phyloP scores from a whole-genome alignment of 2,888 invertebrate genomes.

The Tiliacea citrago region DNA sequence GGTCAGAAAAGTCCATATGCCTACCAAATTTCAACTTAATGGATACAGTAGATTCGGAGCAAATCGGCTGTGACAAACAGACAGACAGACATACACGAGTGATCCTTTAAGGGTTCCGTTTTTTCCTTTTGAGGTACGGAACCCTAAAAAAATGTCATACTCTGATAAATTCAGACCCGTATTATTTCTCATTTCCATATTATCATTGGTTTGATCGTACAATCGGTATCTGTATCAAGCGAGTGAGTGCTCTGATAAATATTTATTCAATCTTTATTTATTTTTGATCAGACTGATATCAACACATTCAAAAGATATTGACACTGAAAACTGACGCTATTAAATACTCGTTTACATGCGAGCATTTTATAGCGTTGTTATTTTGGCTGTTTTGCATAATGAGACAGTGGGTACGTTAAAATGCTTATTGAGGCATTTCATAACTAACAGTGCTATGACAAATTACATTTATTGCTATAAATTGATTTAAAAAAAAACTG shows the following conservation, averaged over 20 bases:
- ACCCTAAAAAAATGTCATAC: background rate
- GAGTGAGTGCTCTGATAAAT: slow-evolving; percentile 26
- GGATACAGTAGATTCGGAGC: too few species aligned
- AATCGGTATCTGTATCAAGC: background rate
- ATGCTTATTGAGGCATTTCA: background rate
- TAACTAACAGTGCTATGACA: background rate
- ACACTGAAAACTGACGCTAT: too few species aligned
- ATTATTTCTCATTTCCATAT: slow-evolving; percentile 4
- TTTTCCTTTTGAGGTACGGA: too few species aligned
- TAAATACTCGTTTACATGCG: background rate
- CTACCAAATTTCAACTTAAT: too few species aligned
- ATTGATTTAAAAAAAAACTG: too few species aligned
- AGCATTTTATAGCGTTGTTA: background rate
- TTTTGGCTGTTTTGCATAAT: background rate
- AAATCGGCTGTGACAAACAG: too few species aligned
- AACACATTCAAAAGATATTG: slow-evolving; percentile 6
- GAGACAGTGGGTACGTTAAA: background rate
- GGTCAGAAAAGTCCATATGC: too few species aligned
- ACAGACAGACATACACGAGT: too few species aligned
- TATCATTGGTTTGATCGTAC: slow-evolving; percentile 11
- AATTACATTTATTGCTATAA: too few species aligned
- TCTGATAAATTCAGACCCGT: background rate
- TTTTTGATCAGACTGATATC: slow-evolving; percentile 18
- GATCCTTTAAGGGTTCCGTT: too few species aligned
- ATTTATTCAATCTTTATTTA: slow-evolving; percentile 38